phyloP scores from a whole-genome alignment of 1,140 invertebrate genomes.

The Trichonephila inaurata region DNA sequence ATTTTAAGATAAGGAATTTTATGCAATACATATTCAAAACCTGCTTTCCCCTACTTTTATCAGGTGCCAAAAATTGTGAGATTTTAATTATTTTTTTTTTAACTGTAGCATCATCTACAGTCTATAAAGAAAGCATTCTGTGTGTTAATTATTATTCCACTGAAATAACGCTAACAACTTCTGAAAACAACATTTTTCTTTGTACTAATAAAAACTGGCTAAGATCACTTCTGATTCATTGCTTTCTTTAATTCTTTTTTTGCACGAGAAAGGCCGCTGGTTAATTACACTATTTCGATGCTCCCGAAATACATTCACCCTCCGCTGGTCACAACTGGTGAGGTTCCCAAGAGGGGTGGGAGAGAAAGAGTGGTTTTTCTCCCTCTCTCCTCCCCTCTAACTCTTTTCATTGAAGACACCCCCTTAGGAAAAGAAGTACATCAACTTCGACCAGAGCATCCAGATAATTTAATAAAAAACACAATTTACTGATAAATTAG shows the following conservation, averaged over 20 bases:
- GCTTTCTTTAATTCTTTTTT: constrained; percentile 34
- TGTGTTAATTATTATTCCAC: not conserved
- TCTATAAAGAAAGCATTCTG: too few relatives aligned
- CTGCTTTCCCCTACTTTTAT: too few relatives aligned
- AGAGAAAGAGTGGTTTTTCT: constrained; percentile 12
- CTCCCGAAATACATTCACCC: constrained; percentile 61
- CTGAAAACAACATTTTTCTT: not conserved
- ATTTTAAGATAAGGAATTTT: too few relatives aligned
- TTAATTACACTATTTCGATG: constrained; percentile 56
- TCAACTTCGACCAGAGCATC: constrained; percentile 50
- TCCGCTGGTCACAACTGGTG: constrained; percentile 50
- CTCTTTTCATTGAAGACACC: constrained; percentile 13
- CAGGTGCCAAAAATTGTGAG: too few relatives aligned
- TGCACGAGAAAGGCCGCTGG: constrained; percentile 19
- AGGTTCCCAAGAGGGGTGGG: constrained; percentile 36
- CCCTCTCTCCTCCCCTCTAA: not conserved
- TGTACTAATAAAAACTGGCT: constrained; percentile 24
- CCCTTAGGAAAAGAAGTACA: constrained; percentile 56
- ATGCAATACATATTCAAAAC: too few relatives aligned
- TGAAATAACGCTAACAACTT: not conserved
- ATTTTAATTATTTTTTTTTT: too few relatives aligned
- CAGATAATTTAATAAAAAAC: constrained; percentile 69
- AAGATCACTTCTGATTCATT: constrained; percentile 23
- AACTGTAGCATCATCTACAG: too few relatives aligned
- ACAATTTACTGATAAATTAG: constrained; percentile 61